Evolutionary conservation across 2,113 vertebrate species (phyloP).

Genomic region (Heterotis niloticus): DNA sequence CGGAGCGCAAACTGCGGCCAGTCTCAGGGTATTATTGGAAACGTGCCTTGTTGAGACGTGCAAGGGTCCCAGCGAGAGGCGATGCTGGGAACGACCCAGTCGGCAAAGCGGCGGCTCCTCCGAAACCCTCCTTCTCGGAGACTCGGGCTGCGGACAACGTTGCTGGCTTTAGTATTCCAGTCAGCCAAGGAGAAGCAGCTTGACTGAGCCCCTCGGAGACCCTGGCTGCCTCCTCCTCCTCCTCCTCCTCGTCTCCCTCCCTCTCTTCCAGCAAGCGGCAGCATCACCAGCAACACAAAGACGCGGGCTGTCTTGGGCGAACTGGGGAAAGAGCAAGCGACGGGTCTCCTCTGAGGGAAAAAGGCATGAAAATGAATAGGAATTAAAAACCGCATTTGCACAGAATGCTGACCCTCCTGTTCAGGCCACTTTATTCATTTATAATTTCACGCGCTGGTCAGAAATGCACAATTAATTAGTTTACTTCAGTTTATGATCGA

Average conservation of each 20-base stretch:
- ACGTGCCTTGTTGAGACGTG: not conserved
- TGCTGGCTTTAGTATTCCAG: slow-evolving; percentile 22
- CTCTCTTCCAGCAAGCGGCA: not conserved
- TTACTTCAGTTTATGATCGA: no score
- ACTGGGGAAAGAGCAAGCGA: not conserved
- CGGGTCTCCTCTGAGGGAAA: not conserved
- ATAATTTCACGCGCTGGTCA: no score
- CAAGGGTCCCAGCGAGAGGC: not conserved
- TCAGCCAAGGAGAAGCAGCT: slow-evolving; percentile 25
- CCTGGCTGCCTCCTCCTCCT: not conserved
- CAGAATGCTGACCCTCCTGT: no score
- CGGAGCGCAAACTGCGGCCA: not conserved
- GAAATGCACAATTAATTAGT: no score
- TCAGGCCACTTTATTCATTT: no score
- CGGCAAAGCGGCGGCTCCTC: not conserved
- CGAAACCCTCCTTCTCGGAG: not conserved
- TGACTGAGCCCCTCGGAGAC: not conserved
- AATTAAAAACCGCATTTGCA: no score
- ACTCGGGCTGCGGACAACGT: not conserved
- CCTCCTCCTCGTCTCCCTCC: not conserved
- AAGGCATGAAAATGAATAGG: not conserved
- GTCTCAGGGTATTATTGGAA: not conserved
- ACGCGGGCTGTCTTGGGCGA: not conserved
- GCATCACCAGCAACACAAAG: not conserved
- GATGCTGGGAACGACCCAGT: not conserved